These are phyloP conservation scores for Bombycilla garrulus DNA, from an alignment of 2,113 vertebrate genomes.

Conservation along the genomic window DNA sequence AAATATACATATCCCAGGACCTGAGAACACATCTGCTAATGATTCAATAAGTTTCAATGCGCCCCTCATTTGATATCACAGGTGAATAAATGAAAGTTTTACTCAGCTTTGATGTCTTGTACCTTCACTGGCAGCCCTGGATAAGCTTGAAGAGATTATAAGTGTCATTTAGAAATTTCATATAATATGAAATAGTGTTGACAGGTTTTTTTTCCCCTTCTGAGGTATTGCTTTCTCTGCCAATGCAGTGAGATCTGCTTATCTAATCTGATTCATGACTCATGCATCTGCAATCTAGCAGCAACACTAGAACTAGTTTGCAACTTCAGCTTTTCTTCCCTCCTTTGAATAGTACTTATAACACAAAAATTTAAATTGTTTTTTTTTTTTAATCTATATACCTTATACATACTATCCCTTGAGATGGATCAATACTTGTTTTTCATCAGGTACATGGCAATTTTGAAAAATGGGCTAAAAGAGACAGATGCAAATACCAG, in stretches of 20 bases:
- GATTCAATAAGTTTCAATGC: not conserved
- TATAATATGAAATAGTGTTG: not conserved
- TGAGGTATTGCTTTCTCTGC: slow-evolving; percentile 20
- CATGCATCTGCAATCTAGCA: not conserved
- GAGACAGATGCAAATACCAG: not conserved
- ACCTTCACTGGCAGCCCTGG: not conserved
- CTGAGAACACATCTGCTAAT: not conserved
- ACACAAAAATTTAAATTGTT: not conserved
- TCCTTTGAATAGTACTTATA: not conserved
- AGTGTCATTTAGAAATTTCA: slow-evolving; percentile 4
- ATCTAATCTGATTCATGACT: slow-evolving; percentile 6
- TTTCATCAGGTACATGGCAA: not conserved
- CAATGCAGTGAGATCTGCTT: not conserved
- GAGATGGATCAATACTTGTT: not conserved
- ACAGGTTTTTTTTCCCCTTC: not conserved
- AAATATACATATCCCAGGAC: not conserved
- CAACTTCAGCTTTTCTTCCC: not conserved
- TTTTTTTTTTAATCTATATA: not conserved
- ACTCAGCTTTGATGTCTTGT: not conserved
- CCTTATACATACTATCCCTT: not conserved
- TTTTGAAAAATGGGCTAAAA: not conserved
- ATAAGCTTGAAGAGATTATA: not conserved
- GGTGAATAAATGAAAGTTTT: slow-evolving; percentile 3
- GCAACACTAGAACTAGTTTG: not conserved
- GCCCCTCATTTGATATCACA: not conserved